A percentile compares a stretch with the other conserved stretches of the same genome.
These are phyloP conservation scores for Neoitamus cyanurus DNA, from an alignment of 2,888 invertebrate species.

Conservation along the genomic window DNA sequence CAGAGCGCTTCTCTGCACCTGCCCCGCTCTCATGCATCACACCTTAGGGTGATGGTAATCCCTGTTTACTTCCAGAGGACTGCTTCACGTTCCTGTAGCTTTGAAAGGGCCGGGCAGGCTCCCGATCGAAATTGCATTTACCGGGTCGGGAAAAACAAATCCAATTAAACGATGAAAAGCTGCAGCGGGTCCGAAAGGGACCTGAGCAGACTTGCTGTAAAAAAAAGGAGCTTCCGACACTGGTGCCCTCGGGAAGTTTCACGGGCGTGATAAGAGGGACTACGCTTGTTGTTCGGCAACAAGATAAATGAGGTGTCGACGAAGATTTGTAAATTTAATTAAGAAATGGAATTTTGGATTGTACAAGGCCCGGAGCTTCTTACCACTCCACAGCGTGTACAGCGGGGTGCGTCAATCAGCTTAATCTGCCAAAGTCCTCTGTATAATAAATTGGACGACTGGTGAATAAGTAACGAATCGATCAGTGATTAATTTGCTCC, in stretches of 20 bases:
- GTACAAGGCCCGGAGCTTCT: neutral
- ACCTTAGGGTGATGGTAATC: neutral
- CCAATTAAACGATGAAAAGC: constrained; percentile 10
- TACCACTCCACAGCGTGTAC: neutral
- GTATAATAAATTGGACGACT: neutral
- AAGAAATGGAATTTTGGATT: neutral
- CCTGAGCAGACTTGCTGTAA: neutral
- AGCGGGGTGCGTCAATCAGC: neutral
- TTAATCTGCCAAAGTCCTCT: neutral
- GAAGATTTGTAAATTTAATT: constrained; percentile 19
- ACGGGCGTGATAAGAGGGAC: neutral
- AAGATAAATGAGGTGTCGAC: neutral
- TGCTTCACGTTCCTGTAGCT: neutral
- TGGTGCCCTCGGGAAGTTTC: neutral
- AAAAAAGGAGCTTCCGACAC: neutral
- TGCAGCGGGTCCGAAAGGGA: neutral
- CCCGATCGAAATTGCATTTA: constrained; percentile 6
- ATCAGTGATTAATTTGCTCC: neutral
- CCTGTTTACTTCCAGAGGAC: neutral
- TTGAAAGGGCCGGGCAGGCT: neutral
- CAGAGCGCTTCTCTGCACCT: neutral
- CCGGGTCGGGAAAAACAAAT: constrained; percentile 11
- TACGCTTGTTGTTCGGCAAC: neutral
- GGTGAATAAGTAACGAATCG: neutral
- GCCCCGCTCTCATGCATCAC: neutral